Conservation (phyloP, 2,113 vertebrate species). For the Sander vitreus region DNA sequence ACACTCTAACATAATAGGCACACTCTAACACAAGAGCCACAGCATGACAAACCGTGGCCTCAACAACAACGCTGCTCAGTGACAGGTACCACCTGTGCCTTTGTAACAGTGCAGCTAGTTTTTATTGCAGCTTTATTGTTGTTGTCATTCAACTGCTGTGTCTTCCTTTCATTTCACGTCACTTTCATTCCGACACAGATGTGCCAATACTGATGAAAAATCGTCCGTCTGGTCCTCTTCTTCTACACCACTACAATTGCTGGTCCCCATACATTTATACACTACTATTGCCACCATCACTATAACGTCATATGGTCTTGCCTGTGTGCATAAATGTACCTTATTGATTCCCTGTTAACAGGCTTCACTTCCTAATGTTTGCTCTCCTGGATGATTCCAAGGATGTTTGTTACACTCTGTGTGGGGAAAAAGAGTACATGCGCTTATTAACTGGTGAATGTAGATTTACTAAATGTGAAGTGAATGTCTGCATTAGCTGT, state of each 20-base stretch:
- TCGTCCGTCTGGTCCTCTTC: constrained; percentile 1
- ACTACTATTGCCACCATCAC: background rate
- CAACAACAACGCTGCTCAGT: background rate
- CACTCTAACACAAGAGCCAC: background rate
- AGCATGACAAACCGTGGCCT: background rate
- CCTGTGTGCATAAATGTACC: background rate
- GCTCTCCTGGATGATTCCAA: constrained; percentile 9
- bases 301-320: background rate
- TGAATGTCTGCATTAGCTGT: constrained; percentile 60
- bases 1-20: background rate
- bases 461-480: constrained; percentile 43
- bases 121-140: background rate
- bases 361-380: background rate
- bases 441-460: constrained; percentile 32
- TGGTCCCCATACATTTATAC: background rate
- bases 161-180: constrained; percentile 14
- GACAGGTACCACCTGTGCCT: background rate
- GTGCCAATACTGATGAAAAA: background rate
- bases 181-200: constrained; percentile 2
- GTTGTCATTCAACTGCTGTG: background rate
- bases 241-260: background rate
- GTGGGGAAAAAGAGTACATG: background rate
- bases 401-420: background rate
- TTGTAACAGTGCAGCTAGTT: background rate
- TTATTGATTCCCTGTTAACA: constrained; percentile 21